These are phyloP conservation scores for Pyrochroa serraticornis DNA, from an alignment of 2,888 invertebrate species.

Conservation along the genomic window DNA sequence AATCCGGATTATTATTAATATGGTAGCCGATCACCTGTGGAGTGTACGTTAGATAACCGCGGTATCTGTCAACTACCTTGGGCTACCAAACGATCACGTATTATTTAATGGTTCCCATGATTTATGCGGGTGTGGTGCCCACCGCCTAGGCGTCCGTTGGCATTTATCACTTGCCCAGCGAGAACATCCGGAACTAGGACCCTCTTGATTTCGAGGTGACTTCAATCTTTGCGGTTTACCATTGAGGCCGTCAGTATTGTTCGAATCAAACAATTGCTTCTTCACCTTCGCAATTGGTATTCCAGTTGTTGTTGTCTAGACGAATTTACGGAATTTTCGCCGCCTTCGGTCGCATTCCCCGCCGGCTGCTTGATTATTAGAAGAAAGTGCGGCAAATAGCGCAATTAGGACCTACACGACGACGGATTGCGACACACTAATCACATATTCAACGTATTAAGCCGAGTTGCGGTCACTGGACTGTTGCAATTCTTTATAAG, in stretches of 20 bases:
- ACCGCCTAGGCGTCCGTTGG: constrained; percentile 23
- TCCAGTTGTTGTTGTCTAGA: background rate
- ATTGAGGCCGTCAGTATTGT: constrained; percentile 4
- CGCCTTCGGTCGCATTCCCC: constrained; percentile 49
- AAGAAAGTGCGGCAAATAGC: constrained; percentile 39
- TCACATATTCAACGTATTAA: constrained; percentile 47
- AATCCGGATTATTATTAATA: constrained; percentile 35
- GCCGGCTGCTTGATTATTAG: constrained; percentile 36
- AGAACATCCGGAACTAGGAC: constrained; percentile 33
- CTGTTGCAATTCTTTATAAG: constrained; percentile 45
- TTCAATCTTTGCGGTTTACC: constrained; percentile 1
- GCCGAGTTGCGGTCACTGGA: constrained; percentile 45
- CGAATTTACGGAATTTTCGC: constrained; percentile 4
- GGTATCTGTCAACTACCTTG: constrained; percentile 50
- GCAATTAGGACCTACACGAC: constrained; percentile 40
- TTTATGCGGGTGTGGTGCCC: constrained; percentile 48
- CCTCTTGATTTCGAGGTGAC: constrained; percentile 9
- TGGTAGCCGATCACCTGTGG: constrained; percentile 48
- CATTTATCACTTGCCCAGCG: constrained; percentile 38
- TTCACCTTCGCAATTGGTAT: background rate
- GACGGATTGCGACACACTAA: constrained; percentile 41
- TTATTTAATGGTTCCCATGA: constrained; percentile 48
- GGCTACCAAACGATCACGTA: constrained; percentile 48
- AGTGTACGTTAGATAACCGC: constrained; percentile 46
- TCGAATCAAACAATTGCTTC: too few species aligned